Evolutionary conservation across 2,113 vertebrate species (phyloP), one percentile per base, ranked within the genome.

Genomic region (Dissostichus mawsoni): DNA sequence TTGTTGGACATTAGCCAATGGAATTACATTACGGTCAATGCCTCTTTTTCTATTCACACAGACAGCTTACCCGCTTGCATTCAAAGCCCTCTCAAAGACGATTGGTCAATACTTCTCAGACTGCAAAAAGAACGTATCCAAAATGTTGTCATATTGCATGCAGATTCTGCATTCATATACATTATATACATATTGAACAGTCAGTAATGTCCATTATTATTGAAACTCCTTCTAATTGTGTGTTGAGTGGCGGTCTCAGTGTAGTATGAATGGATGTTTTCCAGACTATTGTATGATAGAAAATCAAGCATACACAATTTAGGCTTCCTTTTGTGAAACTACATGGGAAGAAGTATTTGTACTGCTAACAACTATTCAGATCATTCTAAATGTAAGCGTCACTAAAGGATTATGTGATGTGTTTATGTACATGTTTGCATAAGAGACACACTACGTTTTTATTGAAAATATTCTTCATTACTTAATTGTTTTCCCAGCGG

Each of bases 271-370:
- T 56, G 17, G 12, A 77, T 55, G 36, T 63, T 81, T 69, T 78
- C 45, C 44, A 61, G 48, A 73, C 29, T 76, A 25, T 36, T 29
- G 44, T 59, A 67, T 68, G 82, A 82, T 79, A 25, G 77, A 81
- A 73, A 66, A 41, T 5, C 5, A 47, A 68, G 25, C 80, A 65
- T 57, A 10, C 0, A 50, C 56, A 14, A 71, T 65, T 77, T 41
- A n/a, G 8, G 20, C 57, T 12, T 20, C 48, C 20, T 12, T 66
- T 25, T 48, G 14, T 8, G 52, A 74, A 61, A 70, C 62, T 48
- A 52, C n/a, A 74, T 9, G 3, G 51, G 62, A 82, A 62, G 44
- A 36, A 63, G 11, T 33, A 36, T 67, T 76, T 72, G 56, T 17
- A 33, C 65, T 33, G 23, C 82, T 69, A 64, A 69, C 63, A 66